phyloP scores from a whole-genome alignment of 2,888 invertebrate species.

The Pilophorus perplexus region DNA sequence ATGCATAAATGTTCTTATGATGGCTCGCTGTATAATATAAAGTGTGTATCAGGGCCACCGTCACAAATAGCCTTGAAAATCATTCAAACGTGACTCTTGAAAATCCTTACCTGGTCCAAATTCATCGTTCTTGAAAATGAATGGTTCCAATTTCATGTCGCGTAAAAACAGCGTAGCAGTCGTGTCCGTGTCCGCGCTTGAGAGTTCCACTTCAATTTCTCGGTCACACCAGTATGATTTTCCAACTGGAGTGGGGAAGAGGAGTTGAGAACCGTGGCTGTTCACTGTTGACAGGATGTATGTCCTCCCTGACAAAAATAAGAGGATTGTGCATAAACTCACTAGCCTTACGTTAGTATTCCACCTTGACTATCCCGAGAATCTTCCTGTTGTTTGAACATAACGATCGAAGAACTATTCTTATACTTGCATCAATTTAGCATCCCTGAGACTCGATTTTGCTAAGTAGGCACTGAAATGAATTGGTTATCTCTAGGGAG shows the following conservation, averaged over 20 bases:
- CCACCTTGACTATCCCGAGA: no score
- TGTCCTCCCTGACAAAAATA: conserved; percentile 44
- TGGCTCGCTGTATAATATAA: no score
- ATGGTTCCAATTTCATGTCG: conserved; percentile 77
- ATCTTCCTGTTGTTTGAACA: no score
- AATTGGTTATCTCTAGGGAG: no score
- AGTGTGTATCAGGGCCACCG: no score
- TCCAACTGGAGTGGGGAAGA: conserved; percentile 83
- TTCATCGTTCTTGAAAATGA: conserved; percentile 78
- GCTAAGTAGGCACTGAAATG: no score
- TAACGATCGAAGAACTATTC: no score
- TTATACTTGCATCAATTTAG: no score
- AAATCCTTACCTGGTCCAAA: conserved; percentile 59
- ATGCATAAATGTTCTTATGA: no score
- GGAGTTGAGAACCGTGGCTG: conserved; percentile 55
- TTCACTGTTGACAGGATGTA: conserved; percentile 45
- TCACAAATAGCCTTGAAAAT: no score
- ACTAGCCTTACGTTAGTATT: neutral
- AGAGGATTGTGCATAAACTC: neutral
- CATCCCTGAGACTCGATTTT: no score
- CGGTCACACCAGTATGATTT: conserved; percentile 74
- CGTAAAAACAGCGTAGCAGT: conserved; percentile 65
- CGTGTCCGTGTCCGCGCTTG: conserved; percentile 55
- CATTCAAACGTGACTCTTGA: no score
- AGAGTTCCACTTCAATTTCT: conserved; percentile 64